phyloP scores from a whole-genome alignment of 1,140 invertebrate species.

The Charaxes varanes region DNA sequence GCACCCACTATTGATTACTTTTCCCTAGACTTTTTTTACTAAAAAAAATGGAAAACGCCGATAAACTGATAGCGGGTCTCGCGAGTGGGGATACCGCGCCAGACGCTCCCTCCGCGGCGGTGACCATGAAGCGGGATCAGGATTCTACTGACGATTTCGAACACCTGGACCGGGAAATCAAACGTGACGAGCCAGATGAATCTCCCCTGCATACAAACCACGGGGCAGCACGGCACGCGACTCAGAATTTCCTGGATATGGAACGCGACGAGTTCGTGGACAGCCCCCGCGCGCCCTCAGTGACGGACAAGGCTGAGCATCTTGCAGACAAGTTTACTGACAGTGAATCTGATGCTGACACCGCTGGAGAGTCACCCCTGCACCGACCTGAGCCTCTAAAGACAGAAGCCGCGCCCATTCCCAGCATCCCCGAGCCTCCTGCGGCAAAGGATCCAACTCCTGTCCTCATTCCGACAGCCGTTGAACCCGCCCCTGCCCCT shows the following conservation, averaged over 20 bases:
- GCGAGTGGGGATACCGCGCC: conserved; percentile 42
- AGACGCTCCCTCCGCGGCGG: conserved; percentile 21
- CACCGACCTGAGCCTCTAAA: conserved; percentile 41
- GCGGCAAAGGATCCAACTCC: conserved; percentile 13
- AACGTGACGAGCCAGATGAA: conserved; percentile 44
- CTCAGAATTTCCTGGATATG: conserved; percentile 73
- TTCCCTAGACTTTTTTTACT: conserved; percentile 21
- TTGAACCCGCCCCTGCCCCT: too few relatives aligned
- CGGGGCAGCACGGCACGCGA: conserved; percentile 58
- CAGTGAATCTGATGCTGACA: conserved; percentile 70
- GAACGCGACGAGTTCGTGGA: conserved; percentile 67
- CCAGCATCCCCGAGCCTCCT: conserved; percentile 42
- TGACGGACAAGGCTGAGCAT: conserved; percentile 50
- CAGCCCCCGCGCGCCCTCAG: conserved; percentile 46
- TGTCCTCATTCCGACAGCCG: conserved; percentile 34
- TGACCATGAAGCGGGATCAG: conserved; percentile 74
- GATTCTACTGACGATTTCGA: conserved; percentile 84
- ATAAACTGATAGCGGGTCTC: conserved; percentile 46
- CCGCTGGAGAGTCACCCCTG: conserved; percentile 49
- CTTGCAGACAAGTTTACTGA: conserved; percentile 70
- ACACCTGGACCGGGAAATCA: conserved; percentile 75
- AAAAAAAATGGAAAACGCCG: conserved; percentile 47
- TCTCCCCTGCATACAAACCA: conserved; percentile 42
- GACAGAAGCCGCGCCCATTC: conserved; percentile 36
- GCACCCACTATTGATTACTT: conserved; percentile 49